phyloP scores from a whole-genome alignment of 2,888 invertebrate genomes.

The Antitype chi region DNA sequence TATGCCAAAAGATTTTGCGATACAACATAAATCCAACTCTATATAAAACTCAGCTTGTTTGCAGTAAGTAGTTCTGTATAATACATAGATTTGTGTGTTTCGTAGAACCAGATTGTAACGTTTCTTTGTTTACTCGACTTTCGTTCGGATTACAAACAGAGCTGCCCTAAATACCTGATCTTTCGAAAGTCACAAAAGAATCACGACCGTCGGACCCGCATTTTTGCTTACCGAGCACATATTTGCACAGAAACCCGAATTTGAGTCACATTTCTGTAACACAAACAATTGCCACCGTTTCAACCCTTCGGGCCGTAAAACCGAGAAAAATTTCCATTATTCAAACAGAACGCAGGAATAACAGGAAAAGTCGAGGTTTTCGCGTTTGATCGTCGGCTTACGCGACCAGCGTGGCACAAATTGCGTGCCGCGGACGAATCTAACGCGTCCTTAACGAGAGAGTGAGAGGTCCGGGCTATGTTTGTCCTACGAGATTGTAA shows the following conservation, averaged over 20 bases:
- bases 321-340: slow-evolving; percentile 62
- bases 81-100: slow-evolving; percentile 24
- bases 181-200: slow-evolving; percentile 57
- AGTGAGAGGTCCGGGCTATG: slow-evolving; percentile 10
- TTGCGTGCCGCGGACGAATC: slow-evolving; percentile 45
- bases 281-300: slow-evolving; percentile 58
- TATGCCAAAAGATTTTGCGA: slow-evolving; percentile 44
- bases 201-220: slow-evolving; percentile 49
- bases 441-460: slow-evolving; percentile 49
- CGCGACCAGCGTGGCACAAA: slow-evolving; percentile 46
- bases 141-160: slow-evolving; percentile 28
- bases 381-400: slow-evolving; percentile 59
- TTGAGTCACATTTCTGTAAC: slow-evolving; percentile 59
- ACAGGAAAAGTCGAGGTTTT: slow-evolving; percentile 56
- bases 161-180: slow-evolving; percentile 44
- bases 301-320: slow-evolving; percentile 61
- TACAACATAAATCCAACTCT: slow-evolving; percentile 9
- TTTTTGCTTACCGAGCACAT: slow-evolving; percentile 54
- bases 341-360: slow-evolving; percentile 61
- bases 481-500: slow-evolving; percentile 29
- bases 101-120: slow-evolving; percentile 8
- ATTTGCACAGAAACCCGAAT: slow-evolving; percentile 55
- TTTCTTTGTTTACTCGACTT: slow-evolving; percentile 32
- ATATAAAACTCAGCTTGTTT: slow-evolving; percentile 22
- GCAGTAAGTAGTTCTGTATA: slow-evolving; percentile 4